Evolutionary conservation across 2,888 invertebrate species (phyloP), one percentile per base, ranked within the genome.

Genomic region (Apodemia duryi): DNA sequence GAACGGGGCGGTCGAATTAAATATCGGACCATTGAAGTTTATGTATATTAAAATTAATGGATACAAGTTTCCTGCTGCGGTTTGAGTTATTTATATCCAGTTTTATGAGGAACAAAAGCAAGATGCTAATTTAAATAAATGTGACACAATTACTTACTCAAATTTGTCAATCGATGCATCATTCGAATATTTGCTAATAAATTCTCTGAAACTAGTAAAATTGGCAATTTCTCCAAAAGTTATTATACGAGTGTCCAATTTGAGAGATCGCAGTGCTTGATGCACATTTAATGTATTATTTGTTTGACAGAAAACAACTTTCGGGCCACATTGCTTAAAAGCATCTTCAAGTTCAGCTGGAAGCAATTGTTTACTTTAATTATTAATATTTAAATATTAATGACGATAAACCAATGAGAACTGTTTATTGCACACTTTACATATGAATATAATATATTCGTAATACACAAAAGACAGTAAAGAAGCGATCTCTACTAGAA

Each of bases 271-370:
- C 1, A 86, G 63, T 1, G 79, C 76, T 35, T 75, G 68, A 62
- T 81, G 77, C 0, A 84, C 75, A 52, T 83, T 82, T 0, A 77
- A 65, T 0, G 81, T 79, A 67, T 76, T 83, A 2, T 83, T 79
- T 21, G 78, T 81, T 66, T 86, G 84, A 64, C 87, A 87, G 73
- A 87, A 86, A 70, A 87, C 76, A 64, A 84, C 71, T 68, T 82
- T 87, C 0, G 88, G 85, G 46, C 71, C 70, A 51, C 75, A 76
- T 13, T 76, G 72, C 2, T 73, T 72, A 63, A 86, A 85, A 0
- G 80, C 75, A 0, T 72, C 68, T 66, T 76, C 72, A 1, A 87
- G 74, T 68, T 88, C 87, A 49, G 68, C 87, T 87, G 71, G 51
- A 77, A 81, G 10, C 1, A 46, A 13, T 46, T n/a, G 11, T 11